Evolutionary conservation across 2,797 vertebrate genomes (phyloP).

Genomic region (Cichlasoma orientale): DNA sequence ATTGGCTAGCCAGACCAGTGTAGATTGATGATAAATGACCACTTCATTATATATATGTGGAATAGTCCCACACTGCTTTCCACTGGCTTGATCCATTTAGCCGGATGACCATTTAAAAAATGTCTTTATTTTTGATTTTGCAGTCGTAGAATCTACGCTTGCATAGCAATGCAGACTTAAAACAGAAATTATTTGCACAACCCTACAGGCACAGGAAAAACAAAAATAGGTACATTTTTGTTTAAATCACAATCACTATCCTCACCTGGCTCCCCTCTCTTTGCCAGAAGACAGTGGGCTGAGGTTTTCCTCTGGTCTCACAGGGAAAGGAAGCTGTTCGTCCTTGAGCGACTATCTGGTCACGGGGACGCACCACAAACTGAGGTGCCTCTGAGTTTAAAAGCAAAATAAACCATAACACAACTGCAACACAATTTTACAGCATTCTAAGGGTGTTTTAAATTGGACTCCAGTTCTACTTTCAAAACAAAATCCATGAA

Average conservation of each 20-base stretch:
- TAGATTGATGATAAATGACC: constrained; percentile 89
- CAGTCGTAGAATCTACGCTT: constrained; percentile 1
- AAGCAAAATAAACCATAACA: constrained; percentile 59
- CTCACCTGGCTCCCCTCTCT: constrained; percentile 97
- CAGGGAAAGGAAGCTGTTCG: constrained; percentile 94
- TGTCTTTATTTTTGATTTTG: constrained; percentile 8
- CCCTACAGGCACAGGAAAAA: not conserved
- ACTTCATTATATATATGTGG: constrained; percentile 89
- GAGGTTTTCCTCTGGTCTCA: constrained; percentile 97
- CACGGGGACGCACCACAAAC: constrained; percentile 94
- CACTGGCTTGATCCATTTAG: constrained; percentile 48
- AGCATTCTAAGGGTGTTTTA: not conserved
- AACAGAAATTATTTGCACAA: not conserved
- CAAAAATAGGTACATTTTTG: not conserved
- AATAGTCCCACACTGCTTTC: constrained; percentile 68
- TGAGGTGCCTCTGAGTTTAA: constrained; percentile 90
- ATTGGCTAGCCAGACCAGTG: constrained; percentile 80
- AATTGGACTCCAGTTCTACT: not conserved
- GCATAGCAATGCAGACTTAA: not conserved
- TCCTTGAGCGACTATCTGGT: constrained; percentile 97
- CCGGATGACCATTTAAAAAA: not conserved
- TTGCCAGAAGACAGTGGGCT: constrained; percentile 99
- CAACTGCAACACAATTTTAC: constrained; percentile 27
- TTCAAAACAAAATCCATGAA: not conserved
- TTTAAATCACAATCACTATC: constrained; percentile 1